A percentile compares a stretch with the other conserved stretches of the same genome.
Evolutionary conservation across 2,113 vertebrate species (phyloP).

Genomic region (Falcunculus frontatus): DNA sequence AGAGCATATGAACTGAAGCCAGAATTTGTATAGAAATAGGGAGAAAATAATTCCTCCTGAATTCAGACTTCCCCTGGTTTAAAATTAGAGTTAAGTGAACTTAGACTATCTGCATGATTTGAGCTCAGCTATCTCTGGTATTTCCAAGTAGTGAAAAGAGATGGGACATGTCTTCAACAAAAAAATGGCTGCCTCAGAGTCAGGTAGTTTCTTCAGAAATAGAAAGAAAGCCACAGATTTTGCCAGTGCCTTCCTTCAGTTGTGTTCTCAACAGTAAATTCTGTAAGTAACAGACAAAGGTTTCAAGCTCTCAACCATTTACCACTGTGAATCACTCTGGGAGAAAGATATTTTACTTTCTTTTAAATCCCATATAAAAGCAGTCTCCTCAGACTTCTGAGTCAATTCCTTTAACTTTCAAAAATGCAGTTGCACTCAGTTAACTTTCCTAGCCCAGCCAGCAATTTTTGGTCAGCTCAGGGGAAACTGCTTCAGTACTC

Average conservation of each 20-base stretch:
- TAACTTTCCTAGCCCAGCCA: not conserved
- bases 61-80: not conserved
- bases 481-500: not conserved
- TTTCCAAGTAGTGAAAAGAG: not conserved
- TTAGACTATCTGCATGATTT: not conserved
- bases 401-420: constrained; percentile 2
- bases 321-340: not conserved
- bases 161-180: not conserved
- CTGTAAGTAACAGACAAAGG: not conserved
- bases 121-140: not conserved
- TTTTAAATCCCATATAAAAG: not conserved
- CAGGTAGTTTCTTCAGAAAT: not conserved
- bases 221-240: not conserved
- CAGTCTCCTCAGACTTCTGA: not conserved
- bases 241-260: not conserved
- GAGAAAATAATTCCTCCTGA: not conserved
- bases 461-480: not conserved
- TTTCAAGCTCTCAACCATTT: not conserved
- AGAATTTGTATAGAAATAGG: not conserved
- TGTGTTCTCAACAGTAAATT: constrained; percentile 14
- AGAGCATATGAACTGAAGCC: not conserved
- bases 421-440: not conserved
- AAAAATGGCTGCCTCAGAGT: not conserved
- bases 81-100: not conserved
- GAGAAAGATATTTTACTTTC: not conserved